Conservation (phyloP, 2,797 vertebrate genomes). For the Babyrousa celebensis region DNA sequence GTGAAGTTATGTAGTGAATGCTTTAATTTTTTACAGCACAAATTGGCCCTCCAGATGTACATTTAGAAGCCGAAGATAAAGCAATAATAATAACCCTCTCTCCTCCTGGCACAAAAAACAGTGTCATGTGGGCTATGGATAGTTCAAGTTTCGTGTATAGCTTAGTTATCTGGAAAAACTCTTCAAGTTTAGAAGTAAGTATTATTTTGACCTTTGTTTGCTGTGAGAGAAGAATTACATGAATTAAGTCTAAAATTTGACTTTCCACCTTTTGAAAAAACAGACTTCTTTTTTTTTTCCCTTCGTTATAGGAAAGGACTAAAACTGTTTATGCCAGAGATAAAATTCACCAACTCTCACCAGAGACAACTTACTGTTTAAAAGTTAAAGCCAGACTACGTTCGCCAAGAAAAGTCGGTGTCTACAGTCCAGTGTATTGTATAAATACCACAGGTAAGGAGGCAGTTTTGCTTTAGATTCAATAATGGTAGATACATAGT, state of each 20-base stretch:
- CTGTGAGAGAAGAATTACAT: neutral
- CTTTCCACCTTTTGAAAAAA: neutral
- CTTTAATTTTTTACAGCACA: constrained; percentile 84
- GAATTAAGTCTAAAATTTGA: neutral
- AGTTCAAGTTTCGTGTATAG: constrained; percentile 64
- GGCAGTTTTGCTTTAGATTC: neutral
- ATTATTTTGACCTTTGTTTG: neutral
- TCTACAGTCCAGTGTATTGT: constrained; percentile 85
- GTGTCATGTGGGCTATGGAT: constrained; percentile 78
- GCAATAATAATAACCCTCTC: constrained; percentile 84
- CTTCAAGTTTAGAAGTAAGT: constrained; percentile 85
- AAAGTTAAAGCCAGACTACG: constrained; percentile 81
- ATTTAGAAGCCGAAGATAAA: constrained; percentile 86
- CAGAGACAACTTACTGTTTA: constrained; percentile 90
- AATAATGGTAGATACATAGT: rapidly evolving
- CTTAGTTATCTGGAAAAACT: constrained; percentile 88
- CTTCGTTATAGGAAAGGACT: constrained; percentile 76
- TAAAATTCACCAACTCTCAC: constrained; percentile 83
- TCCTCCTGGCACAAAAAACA: constrained; percentile 82
- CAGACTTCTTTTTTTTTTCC: neutral
- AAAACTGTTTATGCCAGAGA: neutral
- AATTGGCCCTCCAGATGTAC: constrained; percentile 89
- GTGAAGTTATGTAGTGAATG: neutral
- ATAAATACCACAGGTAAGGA: constrained; percentile 87
- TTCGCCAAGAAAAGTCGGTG: rapidly evolving